Percentiles rank a stretch among this genome's conserved stretches.
phyloP scores from a whole-genome alignment of 2,888 invertebrate genomes.

The Seladonia tumulorum region DNA sequence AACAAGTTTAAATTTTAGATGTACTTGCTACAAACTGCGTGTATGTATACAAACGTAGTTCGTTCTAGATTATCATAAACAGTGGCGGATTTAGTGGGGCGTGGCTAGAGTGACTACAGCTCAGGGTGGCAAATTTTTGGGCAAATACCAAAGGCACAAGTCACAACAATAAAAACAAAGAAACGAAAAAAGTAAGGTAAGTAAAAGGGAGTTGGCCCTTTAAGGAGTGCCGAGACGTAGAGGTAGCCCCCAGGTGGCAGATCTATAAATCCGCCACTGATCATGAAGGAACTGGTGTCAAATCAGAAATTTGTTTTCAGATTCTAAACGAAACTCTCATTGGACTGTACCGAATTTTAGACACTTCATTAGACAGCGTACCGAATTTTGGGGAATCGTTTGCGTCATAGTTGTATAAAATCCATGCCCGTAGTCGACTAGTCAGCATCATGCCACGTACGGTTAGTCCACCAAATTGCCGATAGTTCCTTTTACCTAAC shows the following conservation, averaged over 20 bases:
- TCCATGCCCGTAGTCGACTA: neutral
- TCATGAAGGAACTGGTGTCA: neutral
- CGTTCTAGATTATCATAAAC: neutral
- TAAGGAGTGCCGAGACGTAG: too few relatives aligned
- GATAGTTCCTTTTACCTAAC: constrained; percentile 76
- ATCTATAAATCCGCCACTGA: too few relatives aligned
- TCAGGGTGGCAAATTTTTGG: too few relatives aligned
- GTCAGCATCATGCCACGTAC: constrained; percentile 41
- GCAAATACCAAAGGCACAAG: too few relatives aligned
- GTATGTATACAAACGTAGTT: neutral
- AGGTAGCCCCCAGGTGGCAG: too few relatives aligned
- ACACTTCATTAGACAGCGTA: neutral
- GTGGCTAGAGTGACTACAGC: too few relatives aligned
- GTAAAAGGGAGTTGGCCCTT: too few relatives aligned
- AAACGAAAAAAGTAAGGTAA: too few relatives aligned
- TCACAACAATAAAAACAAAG: too few relatives aligned
- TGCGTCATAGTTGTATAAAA: neutral
- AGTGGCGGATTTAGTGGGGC: too few relatives aligned
- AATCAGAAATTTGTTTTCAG: neutral
- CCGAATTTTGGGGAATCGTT: neutral
- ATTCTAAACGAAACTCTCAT: neutral
- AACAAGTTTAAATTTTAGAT: neutral
- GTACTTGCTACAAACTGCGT: neutral
- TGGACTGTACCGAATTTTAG: neutral
- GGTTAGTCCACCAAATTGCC: constrained; percentile 71